Evolutionary conservation across 2,888 invertebrate genomes (phyloP).

Genomic region (Atethmia centrago): DNA sequence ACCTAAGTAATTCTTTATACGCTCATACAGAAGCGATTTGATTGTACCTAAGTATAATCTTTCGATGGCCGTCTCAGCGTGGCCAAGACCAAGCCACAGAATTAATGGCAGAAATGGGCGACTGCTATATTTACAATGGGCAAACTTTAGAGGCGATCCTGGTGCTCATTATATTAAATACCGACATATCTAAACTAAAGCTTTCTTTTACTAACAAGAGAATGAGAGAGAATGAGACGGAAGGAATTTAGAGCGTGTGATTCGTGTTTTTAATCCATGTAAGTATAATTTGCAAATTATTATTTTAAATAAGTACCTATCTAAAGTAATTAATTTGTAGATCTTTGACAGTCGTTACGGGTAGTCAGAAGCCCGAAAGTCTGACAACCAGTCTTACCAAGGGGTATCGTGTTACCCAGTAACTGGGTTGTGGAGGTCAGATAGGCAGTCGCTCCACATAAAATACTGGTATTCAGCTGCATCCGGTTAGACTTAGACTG

Average conservation of each 20-base stretch:
- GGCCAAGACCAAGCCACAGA: slow-evolving; percentile 35
- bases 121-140: slow-evolving; percentile 43
- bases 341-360: not conserved
- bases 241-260: not conserved
- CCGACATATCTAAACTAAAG: slow-evolving; percentile 6
- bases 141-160: slow-evolving; percentile 30
- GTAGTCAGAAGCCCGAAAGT: too few species aligned
- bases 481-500: too few species aligned
- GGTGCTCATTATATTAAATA: slow-evolving; percentile 13
- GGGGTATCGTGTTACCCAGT: too few species aligned
- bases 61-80: slow-evolving; percentile 10
- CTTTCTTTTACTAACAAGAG: not conserved
- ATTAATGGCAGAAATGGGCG: slow-evolving; percentile 37
- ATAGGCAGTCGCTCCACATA: too few species aligned
- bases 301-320: not conserved
- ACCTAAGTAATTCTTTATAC: slow-evolving; percentile 7
- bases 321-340: too few species aligned
- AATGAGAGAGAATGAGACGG: not conserved
- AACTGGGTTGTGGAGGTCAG: too few species aligned
- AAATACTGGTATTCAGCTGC: too few species aligned
- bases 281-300: not conserved
- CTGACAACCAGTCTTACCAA: too few species aligned
- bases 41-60: slow-evolving; percentile 27
- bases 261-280: not conserved
- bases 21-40: slow-evolving; percentile 20